Evolutionary conservation across 2,797 vertebrate species (phyloP).

Genomic region (Rachycentron canadum): DNA sequence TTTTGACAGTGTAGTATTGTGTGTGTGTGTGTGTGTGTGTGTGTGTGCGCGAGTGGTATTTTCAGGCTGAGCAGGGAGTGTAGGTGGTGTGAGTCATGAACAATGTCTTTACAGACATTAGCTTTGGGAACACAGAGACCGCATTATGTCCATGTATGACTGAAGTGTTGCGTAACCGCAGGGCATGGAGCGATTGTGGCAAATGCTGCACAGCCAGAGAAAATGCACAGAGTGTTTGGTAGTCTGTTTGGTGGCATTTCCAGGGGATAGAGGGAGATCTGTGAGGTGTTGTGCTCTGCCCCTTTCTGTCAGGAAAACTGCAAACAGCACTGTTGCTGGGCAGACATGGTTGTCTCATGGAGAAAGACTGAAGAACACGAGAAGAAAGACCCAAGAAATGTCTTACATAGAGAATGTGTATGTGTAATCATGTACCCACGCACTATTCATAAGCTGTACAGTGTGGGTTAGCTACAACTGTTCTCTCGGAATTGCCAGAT

Average conservation of each 20-base stretch:
- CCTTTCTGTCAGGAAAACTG: constrained; percentile 30
- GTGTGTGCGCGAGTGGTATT: constrained; percentile 51
- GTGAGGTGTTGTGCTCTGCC: constrained; percentile 28
- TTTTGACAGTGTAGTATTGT: constrained; percentile 72
- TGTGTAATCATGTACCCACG: constrained; percentile 7
- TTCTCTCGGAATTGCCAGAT: constrained; percentile 32
- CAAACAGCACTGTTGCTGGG: constrained; percentile 32
- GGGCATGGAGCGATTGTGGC: constrained; percentile 53
- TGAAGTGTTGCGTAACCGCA: constrained; percentile 41
- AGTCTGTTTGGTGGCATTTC: constrained; percentile 59
- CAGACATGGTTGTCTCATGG: constrained; percentile 23
- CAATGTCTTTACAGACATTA: constrained; percentile 72
- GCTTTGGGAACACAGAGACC: constrained; percentile 70
- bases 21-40: constrained; percentile 20
- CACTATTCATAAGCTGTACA: constrained; percentile 4
- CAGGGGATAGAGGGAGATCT: constrained; percentile 42
- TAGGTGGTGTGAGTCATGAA: constrained; percentile 82
- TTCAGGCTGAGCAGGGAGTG: constrained; percentile 69
- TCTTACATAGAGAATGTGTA: not conserved
- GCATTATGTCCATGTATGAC: constrained; percentile 69
- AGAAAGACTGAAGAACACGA: constrained; percentile 1
- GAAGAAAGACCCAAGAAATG: not conserved
- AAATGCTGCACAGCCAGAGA: constrained; percentile 49
- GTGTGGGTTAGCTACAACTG: constrained; percentile 14
- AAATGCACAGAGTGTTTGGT: constrained; percentile 48